Conservation (phyloP, 1,140 invertebrate species). For the Anoplolepis gracilipes region DNA sequence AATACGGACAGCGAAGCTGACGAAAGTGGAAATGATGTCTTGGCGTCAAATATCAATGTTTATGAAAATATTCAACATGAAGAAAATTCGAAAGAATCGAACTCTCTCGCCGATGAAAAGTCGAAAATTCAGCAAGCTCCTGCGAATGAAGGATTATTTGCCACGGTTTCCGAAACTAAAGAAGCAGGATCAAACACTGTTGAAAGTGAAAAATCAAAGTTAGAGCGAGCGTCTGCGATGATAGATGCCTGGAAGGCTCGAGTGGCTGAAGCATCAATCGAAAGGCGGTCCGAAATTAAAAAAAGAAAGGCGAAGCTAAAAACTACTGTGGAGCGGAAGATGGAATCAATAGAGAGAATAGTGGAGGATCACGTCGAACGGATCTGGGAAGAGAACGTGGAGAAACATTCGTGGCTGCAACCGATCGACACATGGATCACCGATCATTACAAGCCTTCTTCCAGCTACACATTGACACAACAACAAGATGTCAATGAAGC, state of each 20-base stretch:
- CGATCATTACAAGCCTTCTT: slow-evolving; percentile 64
- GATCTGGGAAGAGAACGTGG: slow-evolving; percentile 71
- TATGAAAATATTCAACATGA: background rate
- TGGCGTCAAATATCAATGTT: background rate
- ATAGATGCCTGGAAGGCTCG: background rate
- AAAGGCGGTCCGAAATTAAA: slow-evolving; percentile 17
- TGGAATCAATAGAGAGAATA: slow-evolving; percentile 75
- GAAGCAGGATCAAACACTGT: slow-evolving; percentile 16
- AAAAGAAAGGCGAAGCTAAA: slow-evolving; percentile 68
- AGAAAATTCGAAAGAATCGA: background rate
- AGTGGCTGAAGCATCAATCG: slow-evolving; percentile 17
- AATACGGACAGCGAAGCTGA: background rate
- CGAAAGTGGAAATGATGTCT: background rate
- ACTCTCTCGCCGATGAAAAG: background rate
- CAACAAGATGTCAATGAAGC: background rate
- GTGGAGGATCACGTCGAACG: slow-evolving; percentile 74
- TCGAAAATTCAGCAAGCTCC: background rate
- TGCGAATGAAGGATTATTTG: background rate
- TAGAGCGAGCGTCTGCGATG: background rate
- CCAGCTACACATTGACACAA: background rate
- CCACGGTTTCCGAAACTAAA: background rate
- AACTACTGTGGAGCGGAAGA: slow-evolving; percentile 70
- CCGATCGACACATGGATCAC: slow-evolving; percentile 77
- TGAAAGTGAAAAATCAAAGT: slow-evolving; percentile 7
- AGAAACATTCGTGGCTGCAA: slow-evolving; percentile 77